Evolutionary conservation across 2,113 vertebrate species (phyloP).

Genomic region (Turnix velox): DNA sequence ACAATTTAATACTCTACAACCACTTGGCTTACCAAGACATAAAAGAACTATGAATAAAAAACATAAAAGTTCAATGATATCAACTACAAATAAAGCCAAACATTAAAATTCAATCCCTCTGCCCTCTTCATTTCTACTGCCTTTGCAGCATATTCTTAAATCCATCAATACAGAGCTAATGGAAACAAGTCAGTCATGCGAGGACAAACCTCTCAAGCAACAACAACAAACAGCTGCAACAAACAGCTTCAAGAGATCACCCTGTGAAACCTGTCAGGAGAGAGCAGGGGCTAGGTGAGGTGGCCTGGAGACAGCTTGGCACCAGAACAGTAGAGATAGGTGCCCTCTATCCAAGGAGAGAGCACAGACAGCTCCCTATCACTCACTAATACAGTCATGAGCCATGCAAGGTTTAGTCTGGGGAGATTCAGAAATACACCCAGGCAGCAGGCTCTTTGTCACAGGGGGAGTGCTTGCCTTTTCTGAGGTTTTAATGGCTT

Average conservation of each 20-base stretch:
- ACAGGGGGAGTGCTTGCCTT: background rate
- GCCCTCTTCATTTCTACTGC: background rate
- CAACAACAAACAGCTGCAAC: background rate
- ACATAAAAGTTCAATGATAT: background rate
- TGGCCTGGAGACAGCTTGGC: background rate
- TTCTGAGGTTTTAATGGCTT: background rate
- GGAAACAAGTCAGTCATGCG: background rate
- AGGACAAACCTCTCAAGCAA: too few species aligned
- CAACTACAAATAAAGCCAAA: background rate
- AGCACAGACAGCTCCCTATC: background rate
- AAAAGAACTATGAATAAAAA: background rate
- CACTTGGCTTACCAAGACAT: background rate
- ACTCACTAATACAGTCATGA: background rate
- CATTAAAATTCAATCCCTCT: background rate
- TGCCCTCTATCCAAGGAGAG: background rate
- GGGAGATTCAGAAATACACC: background rate
- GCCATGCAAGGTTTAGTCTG: background rate
- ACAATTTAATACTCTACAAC: background rate
- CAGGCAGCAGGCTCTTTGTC: background rate
- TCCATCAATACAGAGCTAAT: background rate
- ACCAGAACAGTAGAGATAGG: background rate
- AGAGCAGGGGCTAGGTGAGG: background rate
- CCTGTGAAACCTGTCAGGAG: background rate
- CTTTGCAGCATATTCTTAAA: background rate
- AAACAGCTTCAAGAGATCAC: background rate